phyloP scores from a whole-genome alignment of 2,888 invertebrate species.

The Agrotis segetum region DNA sequence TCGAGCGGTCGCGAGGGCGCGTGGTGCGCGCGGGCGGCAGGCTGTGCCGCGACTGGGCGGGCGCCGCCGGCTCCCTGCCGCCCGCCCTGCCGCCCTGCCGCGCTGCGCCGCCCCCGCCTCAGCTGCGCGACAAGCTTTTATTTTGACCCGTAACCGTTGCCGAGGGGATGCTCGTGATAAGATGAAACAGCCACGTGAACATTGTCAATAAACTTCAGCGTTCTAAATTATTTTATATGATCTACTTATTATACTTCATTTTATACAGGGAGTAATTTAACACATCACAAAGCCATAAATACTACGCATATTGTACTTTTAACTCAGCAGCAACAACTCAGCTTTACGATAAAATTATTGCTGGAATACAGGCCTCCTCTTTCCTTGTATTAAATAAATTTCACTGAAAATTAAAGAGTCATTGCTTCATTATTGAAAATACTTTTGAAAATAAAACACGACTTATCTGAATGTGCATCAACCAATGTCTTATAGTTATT shows the following conservation, averaged over 20 bases:
- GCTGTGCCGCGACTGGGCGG: conserved; percentile 87
- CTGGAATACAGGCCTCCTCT: too few relatives aligned
- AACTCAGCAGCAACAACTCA: too few relatives aligned
- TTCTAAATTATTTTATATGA: conserved; percentile 24
- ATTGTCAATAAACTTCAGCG: conserved; percentile 72
- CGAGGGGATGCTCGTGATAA: conserved; percentile 72
- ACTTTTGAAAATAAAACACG: background rate
- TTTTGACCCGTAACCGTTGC: conserved; percentile 79
- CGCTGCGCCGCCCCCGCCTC: conserved; percentile 67
- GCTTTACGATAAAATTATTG: too few relatives aligned
- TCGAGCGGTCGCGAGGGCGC: conserved; percentile 78
- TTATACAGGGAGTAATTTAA: background rate
- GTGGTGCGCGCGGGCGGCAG: conserved; percentile 86
- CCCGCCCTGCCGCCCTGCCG: conserved; percentile 71
- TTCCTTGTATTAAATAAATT: too few relatives aligned
- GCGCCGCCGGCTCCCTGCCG: conserved; percentile 73
- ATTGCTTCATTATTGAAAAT: background rate
- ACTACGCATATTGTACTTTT: too few relatives aligned
- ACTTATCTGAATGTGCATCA: background rate
- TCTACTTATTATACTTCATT: conserved; percentile 7
- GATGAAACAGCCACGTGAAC: conserved; percentile 76
- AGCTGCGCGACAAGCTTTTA: conserved; percentile 81
- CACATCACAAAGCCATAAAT: too few relatives aligned
- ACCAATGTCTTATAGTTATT: background rate
- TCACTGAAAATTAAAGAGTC: background rate